Base-by-base conservation (phyloP, 1,140 invertebrate species). In the Leptinotarsa lineolata region DNA sequence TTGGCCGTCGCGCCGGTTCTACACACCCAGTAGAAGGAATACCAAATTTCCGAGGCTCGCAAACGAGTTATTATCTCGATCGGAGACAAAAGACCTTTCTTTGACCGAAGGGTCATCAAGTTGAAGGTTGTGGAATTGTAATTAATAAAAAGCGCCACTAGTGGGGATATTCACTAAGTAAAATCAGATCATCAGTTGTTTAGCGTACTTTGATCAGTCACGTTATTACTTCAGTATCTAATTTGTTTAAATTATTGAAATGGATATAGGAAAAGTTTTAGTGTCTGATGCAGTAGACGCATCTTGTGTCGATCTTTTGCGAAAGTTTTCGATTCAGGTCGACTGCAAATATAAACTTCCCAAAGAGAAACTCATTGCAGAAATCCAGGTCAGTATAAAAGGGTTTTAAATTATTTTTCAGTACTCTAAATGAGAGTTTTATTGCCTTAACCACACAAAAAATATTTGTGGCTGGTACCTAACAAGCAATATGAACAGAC, bases 231-330 rank as follows among this genome's bases (percentile, higher is more conserved):
- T 5, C 48, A 16, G n/a, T 54, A n/a, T 18, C 15, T 16, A 54
- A 54, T 54, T 39, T 39, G 30, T 39, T 39, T 39, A 54, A 18
- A 54, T 18, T 16, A 15, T 54, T 54, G 48, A 54, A 54, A 54
- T 54, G 48, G 48, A 54, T 13, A 54, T 54, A 15, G n/a, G 61
- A 76, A 88, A 88, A 65, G 95, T 99, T 59, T 85, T 99, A 24
- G 93, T 99, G 74, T 94, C 94, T 76, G 97, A 99, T 86, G 94
- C 95, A 22, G 94, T 98, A 3, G 95, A 97, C 81, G 85, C 89
- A 13, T 90, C 91, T 77, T 99, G 97, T 83, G 90, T 92, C 2
- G 88, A 95, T 70, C 89, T 97, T 48, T 87, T 99, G 2, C 84
- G 89, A 74, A 84, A 90, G 66, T 88, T 95, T 82, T 92, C 92